phyloP scores from a whole-genome alignment of 2,888 invertebrate species.

The Nomada ferruginata region DNA sequence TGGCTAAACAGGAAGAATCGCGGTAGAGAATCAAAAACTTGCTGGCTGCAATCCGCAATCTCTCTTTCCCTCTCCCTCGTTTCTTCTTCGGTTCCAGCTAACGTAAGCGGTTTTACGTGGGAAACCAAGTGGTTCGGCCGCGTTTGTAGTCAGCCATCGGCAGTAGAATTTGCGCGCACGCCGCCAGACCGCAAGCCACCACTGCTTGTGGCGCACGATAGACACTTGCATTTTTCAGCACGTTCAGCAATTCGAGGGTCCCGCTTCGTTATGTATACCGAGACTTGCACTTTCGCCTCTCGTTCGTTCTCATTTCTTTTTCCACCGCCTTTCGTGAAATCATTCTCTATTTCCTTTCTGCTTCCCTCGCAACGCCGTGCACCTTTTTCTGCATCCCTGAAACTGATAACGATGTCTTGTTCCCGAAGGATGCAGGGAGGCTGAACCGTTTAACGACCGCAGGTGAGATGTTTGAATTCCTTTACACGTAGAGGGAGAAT shows the following conservation, averaged over 20 bases:
- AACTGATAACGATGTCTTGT: neutral
- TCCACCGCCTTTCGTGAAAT: neutral
- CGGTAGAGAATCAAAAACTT: constrained; percentile 55
- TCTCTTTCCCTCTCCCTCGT: neutral
- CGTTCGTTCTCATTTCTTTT: neutral
- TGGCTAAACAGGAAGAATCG: constrained; percentile 26
- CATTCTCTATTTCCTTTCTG: neutral
- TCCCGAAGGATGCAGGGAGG: neutral
- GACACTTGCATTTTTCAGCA: constrained; percentile 73
- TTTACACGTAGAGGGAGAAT: neutral
- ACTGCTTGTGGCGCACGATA: constrained; percentile 65
- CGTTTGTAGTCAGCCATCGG: constrained; percentile 72
- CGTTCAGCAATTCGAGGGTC: constrained; percentile 68
- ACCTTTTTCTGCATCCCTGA: neutral
- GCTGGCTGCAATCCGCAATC: constrained; percentile 44
- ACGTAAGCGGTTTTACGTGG: constrained; percentile 79
- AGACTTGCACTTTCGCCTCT: constrained; percentile 28
- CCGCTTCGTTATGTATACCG: constrained; percentile 45
- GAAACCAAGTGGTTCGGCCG: constrained; percentile 74
- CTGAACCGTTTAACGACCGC: neutral
- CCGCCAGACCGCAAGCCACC: constrained; percentile 59
- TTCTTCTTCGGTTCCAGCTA: constrained; percentile 62
- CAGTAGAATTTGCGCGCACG: constrained; percentile 54
- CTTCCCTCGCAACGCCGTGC: neutral
- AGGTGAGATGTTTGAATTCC: neutral